Evolutionary conservation across 2,113 vertebrate species (phyloP), one percentile per base, ranked within the genome.

Genomic region (Hypanus sabinus): DNA sequence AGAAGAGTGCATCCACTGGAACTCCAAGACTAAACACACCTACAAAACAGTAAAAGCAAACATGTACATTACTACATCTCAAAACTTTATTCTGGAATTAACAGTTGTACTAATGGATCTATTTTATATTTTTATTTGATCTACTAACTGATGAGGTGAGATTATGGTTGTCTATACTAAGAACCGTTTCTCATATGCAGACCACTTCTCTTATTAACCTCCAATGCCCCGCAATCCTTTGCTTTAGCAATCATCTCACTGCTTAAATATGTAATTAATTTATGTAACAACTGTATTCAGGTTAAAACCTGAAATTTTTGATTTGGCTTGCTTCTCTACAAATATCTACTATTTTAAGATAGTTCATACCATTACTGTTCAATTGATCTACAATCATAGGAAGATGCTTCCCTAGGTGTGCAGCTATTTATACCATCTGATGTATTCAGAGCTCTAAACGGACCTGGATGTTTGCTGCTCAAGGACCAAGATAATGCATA

Each of bases 1-100:
- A 99, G 96, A 99, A 99, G 93, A 99, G 98, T 30, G 98, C 97
- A 94, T 99, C 99, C 1, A 99, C 99, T n/a, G 99, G 98, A 79
- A 99, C 99, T 0, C 98, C 98, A 2, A 99, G 98, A 95, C 97
- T 99, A 96, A 99, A 99, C 8, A 99, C 97, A 93, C 99, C 99
- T 99, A 94, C 16, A 95, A 62, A 62, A 76, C 93, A 20, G 0
- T 36, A 77, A 18, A 30, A 93, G 71, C 90, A 92, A 57, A 88
- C 57, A 90, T 3, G 4, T 73, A 22, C 27, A 22, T 75, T 73
- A 20, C 33, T 92, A 71, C 10, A 27, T 70, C 90, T 30, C 14
- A 24, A 88, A 33, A 88, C 85, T 22, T 76, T 46, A 46, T 71
- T 38, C 33, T 38, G 24, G 68, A 92, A 18, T 11, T 92, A 68